Evolutionary conservation across 1,140 invertebrate genomes (phyloP), one percentile per base, ranked within the genome.

Genomic region (Drosophila leontia): DNA sequence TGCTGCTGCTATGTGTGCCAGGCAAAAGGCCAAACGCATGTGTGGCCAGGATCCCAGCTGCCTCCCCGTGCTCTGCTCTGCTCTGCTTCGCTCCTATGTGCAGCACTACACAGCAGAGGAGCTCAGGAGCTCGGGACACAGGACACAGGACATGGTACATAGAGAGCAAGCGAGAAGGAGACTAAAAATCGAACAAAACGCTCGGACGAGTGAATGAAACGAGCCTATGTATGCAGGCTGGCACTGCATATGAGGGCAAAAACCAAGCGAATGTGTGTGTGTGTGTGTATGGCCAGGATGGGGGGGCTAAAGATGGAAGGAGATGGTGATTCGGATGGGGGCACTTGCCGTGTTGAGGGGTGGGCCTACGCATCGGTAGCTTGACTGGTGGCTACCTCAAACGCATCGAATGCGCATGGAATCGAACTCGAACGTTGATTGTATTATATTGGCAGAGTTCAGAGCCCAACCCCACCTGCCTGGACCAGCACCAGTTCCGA

Each of bases 11-110:
- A 88, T 88, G 72, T 87, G 83, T 87, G 83, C 83, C 83, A 88
- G 84, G 84, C 84, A 87, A 87, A 87, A 87, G 84, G 80, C 85
- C 84, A 87, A 88, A 87, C 80, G 84, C 85, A 87, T 87, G 84
- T 87, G 78, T 70, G 84, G 67, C 71, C 67, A 76, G 65, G 50
- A 69, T 23, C 15, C 64, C 59, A 72, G 58, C 42, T 64, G 42
- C 44, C 41, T 47, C 42, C 63, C 32, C 53, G 32, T n/a, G 34
- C 47, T 35, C 56, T 17, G 23, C 32, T 37, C 48, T 2, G 17
- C 32, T 48, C n/a, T 32, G 50, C 12, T 37, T 23, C 19, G 53
- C 19, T 42, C 23, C 60, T 78, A 75, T 75, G 61, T 65, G 57
- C 60, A 78, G 55, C 44, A 51, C 26, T n/a, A 58, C 59, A 44